phyloP scores from a whole-genome alignment of 2,888 invertebrate genomes.

The Exocentrus adspersus region DNA sequence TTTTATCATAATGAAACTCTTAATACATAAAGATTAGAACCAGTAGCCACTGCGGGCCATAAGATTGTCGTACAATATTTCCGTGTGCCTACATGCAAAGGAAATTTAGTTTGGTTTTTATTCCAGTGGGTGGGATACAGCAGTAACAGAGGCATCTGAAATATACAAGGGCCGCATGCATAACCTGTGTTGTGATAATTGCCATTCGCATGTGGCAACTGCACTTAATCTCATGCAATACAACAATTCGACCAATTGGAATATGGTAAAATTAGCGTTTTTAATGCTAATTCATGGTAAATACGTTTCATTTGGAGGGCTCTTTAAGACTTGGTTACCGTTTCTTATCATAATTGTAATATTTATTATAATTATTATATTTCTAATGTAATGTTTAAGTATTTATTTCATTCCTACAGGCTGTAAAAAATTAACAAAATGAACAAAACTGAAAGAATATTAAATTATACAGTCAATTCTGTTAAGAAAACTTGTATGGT shows the following conservation, averaged over 20 bases:
- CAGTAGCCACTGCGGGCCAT: no score
- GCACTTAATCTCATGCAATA: constrained; percentile 94
- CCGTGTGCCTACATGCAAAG: no score
- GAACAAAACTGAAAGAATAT: neutral
- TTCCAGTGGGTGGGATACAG: constrained; percentile 83
- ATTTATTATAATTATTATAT: constrained; percentile 49
- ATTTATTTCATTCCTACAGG: neutral
- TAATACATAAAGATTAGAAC: no score
- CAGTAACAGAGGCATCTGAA: constrained; percentile 91
- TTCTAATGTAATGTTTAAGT: constrained; percentile 9
- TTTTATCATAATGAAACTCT: no score
- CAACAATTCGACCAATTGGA: constrained; percentile 81
- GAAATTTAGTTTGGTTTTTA: neutral
- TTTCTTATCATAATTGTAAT: constrained; percentile 66
- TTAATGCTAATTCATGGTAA: constrained; percentile 80
- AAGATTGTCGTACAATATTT: no score
- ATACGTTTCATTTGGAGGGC: constrained; percentile 78
- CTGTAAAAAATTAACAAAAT: no score
- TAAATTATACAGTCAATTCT: constrained; percentile 65
- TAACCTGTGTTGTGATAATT: constrained; percentile 96
- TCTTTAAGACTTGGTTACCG: constrained; percentile 87
- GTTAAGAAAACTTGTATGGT: constrained; percentile 84
- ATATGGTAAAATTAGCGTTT: constrained; percentile 89
- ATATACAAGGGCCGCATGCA: constrained; percentile 95
- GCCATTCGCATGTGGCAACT: constrained; percentile 96